Conservation (phyloP, 2,797 vertebrate genomes). For the Sylvia borin region DNA sequence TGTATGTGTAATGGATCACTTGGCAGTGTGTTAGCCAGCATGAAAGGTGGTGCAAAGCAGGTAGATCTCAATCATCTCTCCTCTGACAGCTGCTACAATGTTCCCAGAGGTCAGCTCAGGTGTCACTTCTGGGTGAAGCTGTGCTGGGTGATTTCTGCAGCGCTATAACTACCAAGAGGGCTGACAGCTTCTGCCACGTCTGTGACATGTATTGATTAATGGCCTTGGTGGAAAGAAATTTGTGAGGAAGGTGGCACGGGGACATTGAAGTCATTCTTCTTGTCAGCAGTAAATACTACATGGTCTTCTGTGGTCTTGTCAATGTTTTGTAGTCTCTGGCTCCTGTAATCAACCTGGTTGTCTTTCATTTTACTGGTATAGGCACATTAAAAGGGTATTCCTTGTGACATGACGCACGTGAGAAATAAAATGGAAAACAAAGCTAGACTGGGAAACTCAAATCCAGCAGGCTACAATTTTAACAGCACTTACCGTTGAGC, state of each 20-base stretch:
- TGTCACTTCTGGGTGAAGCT: neutral
- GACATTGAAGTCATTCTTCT: conserved; percentile 13
- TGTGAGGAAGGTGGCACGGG: neutral
- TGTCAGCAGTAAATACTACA: conserved; percentile 1
- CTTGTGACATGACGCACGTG: neutral
- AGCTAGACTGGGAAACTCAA: neutral
- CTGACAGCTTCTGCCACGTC: neutral
- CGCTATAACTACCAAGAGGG: neutral
- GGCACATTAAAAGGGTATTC: neutral
- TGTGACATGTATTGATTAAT: neutral
- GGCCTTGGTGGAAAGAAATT: neutral
- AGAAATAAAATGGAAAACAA: neutral
- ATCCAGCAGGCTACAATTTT: neutral
- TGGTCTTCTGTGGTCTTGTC: neutral
- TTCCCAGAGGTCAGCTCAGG: neutral
- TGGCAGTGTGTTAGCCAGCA: neutral
- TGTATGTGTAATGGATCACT: neutral
- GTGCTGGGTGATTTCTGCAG: neutral
- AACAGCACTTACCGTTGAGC: neutral
- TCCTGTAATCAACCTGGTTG: neutral
- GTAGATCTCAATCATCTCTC: neutral
- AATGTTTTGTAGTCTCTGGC: neutral
- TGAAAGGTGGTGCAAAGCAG: neutral
- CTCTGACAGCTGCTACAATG: neutral
- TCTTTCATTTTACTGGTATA: neutral